A percentile compares a stretch with the other conserved stretches of the same genome.
These are phyloP conservation scores for Hyppa rectilinea DNA, from an alignment of 2,888 invertebrate species.

Conservation along the genomic window DNA sequence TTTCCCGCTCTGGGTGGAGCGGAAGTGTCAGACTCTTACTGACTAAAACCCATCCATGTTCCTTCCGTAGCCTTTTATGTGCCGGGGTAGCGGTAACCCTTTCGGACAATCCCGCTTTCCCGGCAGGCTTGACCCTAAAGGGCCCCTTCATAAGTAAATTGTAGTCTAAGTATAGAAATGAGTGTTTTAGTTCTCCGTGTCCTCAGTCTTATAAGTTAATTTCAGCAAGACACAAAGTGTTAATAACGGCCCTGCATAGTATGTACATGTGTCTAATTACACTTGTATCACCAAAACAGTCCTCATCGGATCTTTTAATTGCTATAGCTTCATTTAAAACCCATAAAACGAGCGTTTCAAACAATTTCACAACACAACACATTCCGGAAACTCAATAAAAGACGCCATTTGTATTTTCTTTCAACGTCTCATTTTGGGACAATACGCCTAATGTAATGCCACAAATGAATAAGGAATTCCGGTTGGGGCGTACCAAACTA, in stretches of 20 bases:
- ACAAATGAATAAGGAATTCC: conserved; percentile 87
- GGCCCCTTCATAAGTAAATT: no score
- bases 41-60: no score
- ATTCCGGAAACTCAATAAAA: conserved; percentile 81
- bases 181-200: neutral
- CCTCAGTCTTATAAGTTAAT: neutral
- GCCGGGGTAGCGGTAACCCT: no score
- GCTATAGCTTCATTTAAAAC: conserved; percentile 53
- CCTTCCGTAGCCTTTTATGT: no score
- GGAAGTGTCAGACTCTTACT: no score
- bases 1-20: no score
- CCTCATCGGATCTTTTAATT: conserved; percentile 55
- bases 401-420: conserved; percentile 82
- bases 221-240: neutral
- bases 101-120: no score
- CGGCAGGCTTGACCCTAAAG: no score
- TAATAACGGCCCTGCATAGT: neutral
- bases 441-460: conserved; percentile 87
- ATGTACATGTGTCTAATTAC: conserved; percentile 15
- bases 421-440: conserved; percentile 83
- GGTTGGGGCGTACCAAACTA: conserved; percentile 77
- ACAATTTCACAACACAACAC: conserved; percentile 72
- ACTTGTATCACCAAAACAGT: conserved; percentile 21
- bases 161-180: neutral
- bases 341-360: conserved; percentile 66